Base-by-base conservation (phyloP, 1,140 invertebrate species). In the Habropoda laboriosa region DNA sequence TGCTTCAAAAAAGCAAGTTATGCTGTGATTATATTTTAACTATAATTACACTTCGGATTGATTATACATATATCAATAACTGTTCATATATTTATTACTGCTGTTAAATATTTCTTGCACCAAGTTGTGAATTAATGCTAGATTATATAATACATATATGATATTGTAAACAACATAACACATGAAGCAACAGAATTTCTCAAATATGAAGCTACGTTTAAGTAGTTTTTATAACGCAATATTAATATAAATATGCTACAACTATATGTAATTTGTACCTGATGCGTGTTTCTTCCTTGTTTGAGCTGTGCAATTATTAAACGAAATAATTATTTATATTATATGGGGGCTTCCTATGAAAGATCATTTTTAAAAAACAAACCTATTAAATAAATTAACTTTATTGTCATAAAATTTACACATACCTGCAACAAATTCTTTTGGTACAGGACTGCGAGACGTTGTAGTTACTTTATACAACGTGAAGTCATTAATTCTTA, bases 401-500 rank as follows among this genome's bases (percentile, higher is more conserved):
- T 10, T 18, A 81, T 53, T 12, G 27, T 40, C 21, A 1, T 32
- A 0, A 72, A 72, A 57, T 38, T 42, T 81, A 49, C 24, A 55
- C 12, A 92, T 95, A 95, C 97, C 97, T 91, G 95, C 94, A 73
- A 98, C 93, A 89, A 98, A 97, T 92, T 97, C 97, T 87, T 96
- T 96, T 5, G 95, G 94, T 58, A 94, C 92, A 57, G 94, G 94
- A 86, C 96, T 96, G 84, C 95, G 94, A 40, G 95, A 95, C 2
- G 96, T 94, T 3, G 96, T 97, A 0, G 96, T 96, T 68, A 98
- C 97, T 93, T 96, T 96, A 89, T 96, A 97, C 21, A 98, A 93
- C 1, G 95, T 96, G 83, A 98, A 97, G 90, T 99, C 97, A 85
- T 97, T 96, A 82, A 99, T 95, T 87, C 98, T 95, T 35, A 99